Conservation (phyloP, 1,140 invertebrate species). For the Pseudoatta argentina region DNA sequence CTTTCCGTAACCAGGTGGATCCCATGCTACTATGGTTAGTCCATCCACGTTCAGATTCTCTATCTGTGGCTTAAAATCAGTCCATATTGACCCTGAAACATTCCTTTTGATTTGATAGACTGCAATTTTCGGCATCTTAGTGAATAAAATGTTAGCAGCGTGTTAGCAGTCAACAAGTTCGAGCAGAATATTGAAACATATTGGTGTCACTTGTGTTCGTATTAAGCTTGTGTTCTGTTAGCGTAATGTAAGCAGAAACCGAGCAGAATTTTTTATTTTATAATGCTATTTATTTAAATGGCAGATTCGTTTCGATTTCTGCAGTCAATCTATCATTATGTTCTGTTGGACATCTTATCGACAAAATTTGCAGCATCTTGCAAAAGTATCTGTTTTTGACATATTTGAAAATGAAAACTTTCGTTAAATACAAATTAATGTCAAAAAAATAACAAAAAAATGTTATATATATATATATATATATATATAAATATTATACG, state of each 20-base stretch:
- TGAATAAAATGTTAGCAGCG: background rate
- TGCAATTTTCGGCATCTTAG: background rate
- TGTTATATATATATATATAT: no score
- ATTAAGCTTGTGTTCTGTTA: background rate
- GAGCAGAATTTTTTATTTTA: no score
- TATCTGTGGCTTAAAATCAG: constrained; percentile 93
- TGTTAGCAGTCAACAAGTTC: background rate
- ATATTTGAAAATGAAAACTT: background rate
- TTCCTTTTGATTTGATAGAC: background rate
- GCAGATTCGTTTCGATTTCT: background rate
- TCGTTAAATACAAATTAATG: background rate
- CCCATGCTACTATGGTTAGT: constrained; percentile 93
- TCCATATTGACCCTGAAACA: constrained; percentile 89
- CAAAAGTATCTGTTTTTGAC: background rate
- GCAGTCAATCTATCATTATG: background rate
- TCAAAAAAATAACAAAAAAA: no score
- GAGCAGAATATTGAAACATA: background rate
- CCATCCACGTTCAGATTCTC: constrained; percentile 89
- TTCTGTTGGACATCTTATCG: background rate
- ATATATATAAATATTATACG: no score
- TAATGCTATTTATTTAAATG: background rate
- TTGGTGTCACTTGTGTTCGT: background rate
- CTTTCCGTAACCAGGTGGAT: constrained; percentile 95
- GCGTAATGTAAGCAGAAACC: background rate
- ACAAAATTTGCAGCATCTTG: background rate